Base-by-base conservation (phyloP, 2,888 invertebrate genomes). In the Uloborus plumipes region DNA sequence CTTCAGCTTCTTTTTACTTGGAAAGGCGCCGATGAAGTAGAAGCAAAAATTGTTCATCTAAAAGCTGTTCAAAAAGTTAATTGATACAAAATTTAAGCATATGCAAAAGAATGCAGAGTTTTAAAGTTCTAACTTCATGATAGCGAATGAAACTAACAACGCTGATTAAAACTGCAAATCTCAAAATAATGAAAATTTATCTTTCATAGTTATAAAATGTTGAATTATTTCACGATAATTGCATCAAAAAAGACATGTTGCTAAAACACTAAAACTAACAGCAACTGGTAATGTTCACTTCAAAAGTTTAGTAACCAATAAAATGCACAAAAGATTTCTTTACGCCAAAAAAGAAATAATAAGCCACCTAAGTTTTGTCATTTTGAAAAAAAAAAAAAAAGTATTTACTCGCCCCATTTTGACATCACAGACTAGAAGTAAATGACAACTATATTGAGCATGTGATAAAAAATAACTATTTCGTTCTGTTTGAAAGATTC, bases 381-480 rank as follows among this genome's bases (percentile, higher is more conserved):
- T 26, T 55, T 53, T 66, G 26, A 22, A 61, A 51, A 16, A 80
- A 67, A 62, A 67, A 51, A 18, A 67, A 70, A 67, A 58, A 62
- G 64, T 55, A 51, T 73, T 69, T 69, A 13, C 67, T 39, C 39
- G 39, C 53, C 58, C 55, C 66, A 65, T 58, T 49, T 11, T 64
- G 49, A 58, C 39, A 72, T 72, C 58, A 65, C 75, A 65, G 75
- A 75, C 81, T 81, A 81, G 71, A 75, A 71, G 51, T 65, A 75
- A 75, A 75, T 65, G 62, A 74, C 59, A 80, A 75, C 62, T 22
- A 62, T 72, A 64, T 73, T 79, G 75, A 75, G 74, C 71, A 39
- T 65, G 70, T 81, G 65, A 81, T 71, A 81, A 75, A 81, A 39
- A 81, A 81, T 75, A 74, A 62, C 70, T 59, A 64, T 61, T 69